Percentiles rank a stretch among this genome's conserved stretches.
Conservation (phyloP, 2,797 vertebrate species). For the Hyperoplus lanceolatus region DNA sequence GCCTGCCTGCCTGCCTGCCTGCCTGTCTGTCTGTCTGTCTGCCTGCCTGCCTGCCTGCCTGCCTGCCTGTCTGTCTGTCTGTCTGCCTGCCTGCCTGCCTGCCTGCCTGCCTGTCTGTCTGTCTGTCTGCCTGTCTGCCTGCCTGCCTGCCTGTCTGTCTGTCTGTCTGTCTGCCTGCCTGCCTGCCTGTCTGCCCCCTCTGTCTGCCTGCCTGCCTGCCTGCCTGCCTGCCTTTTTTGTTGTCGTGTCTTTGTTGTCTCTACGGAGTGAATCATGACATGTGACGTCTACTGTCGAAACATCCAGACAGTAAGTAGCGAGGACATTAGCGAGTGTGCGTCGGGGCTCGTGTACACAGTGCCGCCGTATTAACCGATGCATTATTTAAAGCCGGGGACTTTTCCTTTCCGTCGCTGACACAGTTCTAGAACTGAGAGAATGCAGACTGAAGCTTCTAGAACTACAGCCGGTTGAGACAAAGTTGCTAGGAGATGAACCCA, state of each 20-base stretch:
- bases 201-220: too few relatives aligned
- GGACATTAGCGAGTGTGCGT: slow-evolving; percentile 53
- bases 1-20: too few relatives aligned
- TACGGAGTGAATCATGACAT: slow-evolving; percentile 7
- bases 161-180: not conserved
- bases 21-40: too few relatives aligned
- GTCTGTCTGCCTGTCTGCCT: slow-evolving; percentile 16
- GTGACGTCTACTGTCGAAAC: slow-evolving; percentile 39
- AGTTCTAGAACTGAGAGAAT: slow-evolving; percentile 10
- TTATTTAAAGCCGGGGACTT: slow-evolving; percentile 55
- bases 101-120: too few relatives aligned
- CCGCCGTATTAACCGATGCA: slow-evolving; percentile 46
- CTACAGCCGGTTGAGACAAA: not conserved
- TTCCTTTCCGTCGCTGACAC: too few relatives aligned
- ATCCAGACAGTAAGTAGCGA: slow-evolving; percentile 49
- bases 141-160: not conserved
- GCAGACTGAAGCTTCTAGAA: slow-evolving; percentile 16
- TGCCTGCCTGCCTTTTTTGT: too few relatives aligned
- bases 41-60: too few relatives aligned
- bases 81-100: too few relatives aligned
- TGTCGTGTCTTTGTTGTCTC: too few relatives aligned
- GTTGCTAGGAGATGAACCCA: too few relatives aligned
- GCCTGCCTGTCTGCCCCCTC: too few relatives aligned
- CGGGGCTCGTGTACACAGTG: slow-evolving; percentile 37
- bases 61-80: too few relatives aligned